Base-by-base conservation (phyloP, 2,113 vertebrate species). In the Malurus alboscapulatus region DNA sequence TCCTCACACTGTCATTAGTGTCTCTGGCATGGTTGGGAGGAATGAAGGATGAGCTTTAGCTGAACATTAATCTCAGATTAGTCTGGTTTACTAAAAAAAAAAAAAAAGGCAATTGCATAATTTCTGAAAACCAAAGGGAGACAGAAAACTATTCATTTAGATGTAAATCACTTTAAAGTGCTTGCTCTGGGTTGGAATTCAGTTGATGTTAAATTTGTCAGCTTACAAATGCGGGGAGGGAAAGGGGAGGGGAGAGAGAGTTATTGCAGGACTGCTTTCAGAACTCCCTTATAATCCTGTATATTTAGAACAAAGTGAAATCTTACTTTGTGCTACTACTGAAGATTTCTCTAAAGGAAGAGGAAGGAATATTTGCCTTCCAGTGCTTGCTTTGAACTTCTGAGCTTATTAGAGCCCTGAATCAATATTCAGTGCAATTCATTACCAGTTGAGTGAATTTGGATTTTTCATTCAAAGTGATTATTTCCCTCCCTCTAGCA, bases 401-500 rank as follows among this genome's bases (percentile, higher is more conserved):
- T 88, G 94, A 97, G 94, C 94, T 97, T 97, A 96, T 97, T 97
- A 98, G 91, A 93, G 82, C 90, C 93, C 71, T 93, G 84, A 98
- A 97, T 97, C 95, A 97, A 97, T 97, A 98, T 97, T 96, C 97
- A 94, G 66, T 95, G 81, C 88, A 86, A 95, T 95, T 97, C 90
- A 96, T 95, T 96, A 94, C 81, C 80, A 93, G 94, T 92, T 96
- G 78, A 89, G 91, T 93, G 94, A 97, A 92, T 95, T 93, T 82
- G 80, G 86, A 82, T 93, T 97, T 91, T 95, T 96, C 79, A 30
- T 97, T 97, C 93, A 95, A 95, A 95, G 94, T 96, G 95, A 97
- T 98, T 98, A 97, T 97, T 98, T 97, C 73, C 93, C 91, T 96
- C 93, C 96, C 96, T 97, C 90, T 95, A 96, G 97, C 97, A 97